These are phyloP conservation scores for Hyla sarda DNA, from an alignment of 2,113 vertebrate genomes.

Conservation along the genomic window DNA sequence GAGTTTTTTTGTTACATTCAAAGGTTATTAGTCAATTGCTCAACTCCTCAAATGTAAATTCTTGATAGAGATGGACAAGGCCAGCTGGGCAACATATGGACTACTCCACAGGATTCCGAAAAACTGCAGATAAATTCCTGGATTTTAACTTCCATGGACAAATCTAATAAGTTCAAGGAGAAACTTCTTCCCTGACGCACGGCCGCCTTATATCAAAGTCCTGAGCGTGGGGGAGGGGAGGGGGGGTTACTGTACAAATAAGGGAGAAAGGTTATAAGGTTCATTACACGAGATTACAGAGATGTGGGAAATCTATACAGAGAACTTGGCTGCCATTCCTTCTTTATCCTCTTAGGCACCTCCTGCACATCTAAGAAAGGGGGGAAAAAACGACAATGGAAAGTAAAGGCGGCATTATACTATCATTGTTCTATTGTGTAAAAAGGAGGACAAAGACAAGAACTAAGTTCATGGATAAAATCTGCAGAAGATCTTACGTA, in stretches of 20 bases:
- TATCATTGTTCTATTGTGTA: neutral
- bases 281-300: conserved; percentile 8
- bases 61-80: neutral
- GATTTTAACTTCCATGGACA: neutral
- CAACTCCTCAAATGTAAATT: neutral
- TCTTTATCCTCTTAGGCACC: neutral
- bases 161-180: conserved; percentile 27
- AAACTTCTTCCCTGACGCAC: conserved; percentile 10
- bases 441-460: neutral
- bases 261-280: conserved; percentile 16
- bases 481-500: neutral
- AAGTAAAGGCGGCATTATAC: neutral
- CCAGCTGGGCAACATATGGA: neutral
- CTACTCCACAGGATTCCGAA: neutral
- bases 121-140: neutral
- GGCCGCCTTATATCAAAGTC: neutral
- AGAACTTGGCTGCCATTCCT: neutral
- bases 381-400: neutral
- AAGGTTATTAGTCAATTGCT: neutral
- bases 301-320: neutral
- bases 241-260: conserved; percentile 34
- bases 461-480: neutral
- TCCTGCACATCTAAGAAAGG: neutral
- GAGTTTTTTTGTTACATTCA: neutral
- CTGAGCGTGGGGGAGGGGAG: neutral